Percentiles rank a stretch among this genome's conserved stretches.
phyloP scores from a whole-genome alignment of 2,113 vertebrate genomes.

The Agelaius phoeniceus region DNA sequence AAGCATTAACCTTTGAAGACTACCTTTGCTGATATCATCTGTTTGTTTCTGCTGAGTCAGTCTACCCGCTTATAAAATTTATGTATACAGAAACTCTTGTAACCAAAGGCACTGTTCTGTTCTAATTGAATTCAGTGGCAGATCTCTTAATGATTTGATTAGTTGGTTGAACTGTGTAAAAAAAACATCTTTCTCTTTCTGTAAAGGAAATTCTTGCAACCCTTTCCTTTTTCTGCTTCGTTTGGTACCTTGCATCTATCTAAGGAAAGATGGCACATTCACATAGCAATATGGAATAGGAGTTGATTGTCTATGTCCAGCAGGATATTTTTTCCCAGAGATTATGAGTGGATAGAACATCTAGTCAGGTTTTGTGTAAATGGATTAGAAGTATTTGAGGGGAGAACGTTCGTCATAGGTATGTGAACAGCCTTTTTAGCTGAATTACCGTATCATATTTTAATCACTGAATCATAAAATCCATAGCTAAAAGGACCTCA shows the following conservation, averaged over 20 bases:
- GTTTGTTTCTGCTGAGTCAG: conserved; percentile 70
- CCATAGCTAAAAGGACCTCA: background rate
- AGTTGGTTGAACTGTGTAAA: conserved; percentile 20
- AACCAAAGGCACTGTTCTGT: conserved; percentile 60
- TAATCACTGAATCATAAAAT: conserved; percentile 1
- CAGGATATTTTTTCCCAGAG: conserved; percentile 17
- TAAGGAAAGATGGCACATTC: conserved; percentile 48
- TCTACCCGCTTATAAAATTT: conserved; percentile 46
- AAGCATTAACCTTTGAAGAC: conserved; percentile 64
- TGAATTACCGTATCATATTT: background rate
- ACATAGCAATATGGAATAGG: background rate
- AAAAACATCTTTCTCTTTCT: conserved; percentile 8
- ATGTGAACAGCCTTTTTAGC: conserved; percentile 18
- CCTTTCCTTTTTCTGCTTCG: conserved; percentile 50
- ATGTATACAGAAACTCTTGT: conserved; percentile 60
- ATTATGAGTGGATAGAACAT: conserved; percentile 43
- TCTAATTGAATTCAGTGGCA: conserved; percentile 60
- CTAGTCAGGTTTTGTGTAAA: conserved; percentile 22
- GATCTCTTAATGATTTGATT: conserved; percentile 30
- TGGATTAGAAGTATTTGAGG: background rate
- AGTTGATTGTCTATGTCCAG: conserved; percentile 54
- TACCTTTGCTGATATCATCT: conserved; percentile 70
- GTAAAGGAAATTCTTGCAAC: conserved; percentile 28
- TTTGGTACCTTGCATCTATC: conserved; percentile 18
- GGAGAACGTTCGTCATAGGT: conserved; percentile 4